Base-by-base conservation (phyloP, 2,113 vertebrate genomes). In the Myrmecobius fasciatus region DNA sequence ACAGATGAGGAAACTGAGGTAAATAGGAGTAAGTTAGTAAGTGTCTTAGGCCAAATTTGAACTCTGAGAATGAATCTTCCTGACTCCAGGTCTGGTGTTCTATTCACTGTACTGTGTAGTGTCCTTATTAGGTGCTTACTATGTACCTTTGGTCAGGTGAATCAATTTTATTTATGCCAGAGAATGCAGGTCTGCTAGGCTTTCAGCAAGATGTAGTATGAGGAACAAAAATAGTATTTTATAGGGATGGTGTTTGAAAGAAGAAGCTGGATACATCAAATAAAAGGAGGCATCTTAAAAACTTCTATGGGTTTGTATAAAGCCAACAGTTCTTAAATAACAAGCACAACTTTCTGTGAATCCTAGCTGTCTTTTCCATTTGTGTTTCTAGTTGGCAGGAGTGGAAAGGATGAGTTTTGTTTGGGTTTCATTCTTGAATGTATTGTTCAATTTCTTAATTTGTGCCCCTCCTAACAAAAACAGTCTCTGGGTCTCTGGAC, bases 401-500 rank as follows among this genome's bases (percentile, higher is more conserved):
- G 7, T 26, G 67, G 8, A 75, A 43, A 24, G 89, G 47, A 14
- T 67, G 60, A 67, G 48, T 60, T 93, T 60, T 92, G 46, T 67
- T 93, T 92, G 25, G 75, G 56, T 56, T 46, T 20, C 2, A 51
- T 2, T 26, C 3, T 96, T 94, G 91, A 75, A n/a, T 26, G 49
- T 67, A 47, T 31, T 24, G 53, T 95, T 93, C 91, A 83, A 52
- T 93, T 91, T 95, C 91, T 91, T 95, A 52, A 90, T 89, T 43
- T 83, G 67, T 90, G 52, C 46, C 60, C 91, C 6, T 83, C 17
- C 4, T 89, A 43, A 83, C 67, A 83, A 89, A 26, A 49, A 49
- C 49, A 89, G 89, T 47, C 47, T 89, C 89, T 89, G 24, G 88
- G 83, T 4, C 83, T 67, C 56, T 43, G 67, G 36, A 83, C 67